Evolutionary conservation across 1,140 invertebrate genomes (phyloP).

Genomic region (Prorops nasuta): DNA sequence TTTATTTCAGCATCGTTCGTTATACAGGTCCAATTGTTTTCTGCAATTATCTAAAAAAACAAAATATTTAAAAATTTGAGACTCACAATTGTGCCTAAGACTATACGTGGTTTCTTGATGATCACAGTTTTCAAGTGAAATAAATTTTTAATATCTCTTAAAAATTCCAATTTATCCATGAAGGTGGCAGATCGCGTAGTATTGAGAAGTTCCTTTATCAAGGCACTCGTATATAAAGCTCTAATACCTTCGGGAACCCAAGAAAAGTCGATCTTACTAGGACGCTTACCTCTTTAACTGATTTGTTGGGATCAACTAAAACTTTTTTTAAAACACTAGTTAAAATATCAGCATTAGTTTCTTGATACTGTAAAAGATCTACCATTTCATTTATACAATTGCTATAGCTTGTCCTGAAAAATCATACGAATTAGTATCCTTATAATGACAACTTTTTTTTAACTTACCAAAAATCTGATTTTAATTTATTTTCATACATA

Average conservation of each 20-base stretch:
- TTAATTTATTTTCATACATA: constrained; percentile 64
- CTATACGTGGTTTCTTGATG: no score
- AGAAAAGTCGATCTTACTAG: no score
- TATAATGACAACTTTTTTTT: constrained; percentile 15
- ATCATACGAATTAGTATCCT: no score
- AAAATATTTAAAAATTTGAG: constrained; percentile 21
- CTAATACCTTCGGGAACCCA: no score
- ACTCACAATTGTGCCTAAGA: no score
- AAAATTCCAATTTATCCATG: no score
- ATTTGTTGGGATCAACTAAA: constrained; percentile 48
- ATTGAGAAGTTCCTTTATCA: no score
- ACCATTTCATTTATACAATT: constrained; percentile 62
- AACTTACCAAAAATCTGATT: constrained; percentile 60
- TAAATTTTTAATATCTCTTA: no score
- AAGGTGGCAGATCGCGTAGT: no score
- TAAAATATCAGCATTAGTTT: constrained; percentile 63
- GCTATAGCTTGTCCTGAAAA: constrained; percentile 48
- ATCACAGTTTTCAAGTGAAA: no score
- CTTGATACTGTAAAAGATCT: constrained; percentile 58
- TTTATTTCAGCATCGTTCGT: constrained; percentile 62
- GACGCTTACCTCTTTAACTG: constrained; percentile 54
- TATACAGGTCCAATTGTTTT: constrained; percentile 66
- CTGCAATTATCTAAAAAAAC: constrained; percentile 60
- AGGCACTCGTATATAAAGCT: no score
- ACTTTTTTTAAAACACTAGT: constrained; percentile 60